Evolutionary conservation across 1,140 invertebrate species (phyloP), one percentile per base, ranked within the genome.

Genomic region (Bombyx mandarina): DNA sequence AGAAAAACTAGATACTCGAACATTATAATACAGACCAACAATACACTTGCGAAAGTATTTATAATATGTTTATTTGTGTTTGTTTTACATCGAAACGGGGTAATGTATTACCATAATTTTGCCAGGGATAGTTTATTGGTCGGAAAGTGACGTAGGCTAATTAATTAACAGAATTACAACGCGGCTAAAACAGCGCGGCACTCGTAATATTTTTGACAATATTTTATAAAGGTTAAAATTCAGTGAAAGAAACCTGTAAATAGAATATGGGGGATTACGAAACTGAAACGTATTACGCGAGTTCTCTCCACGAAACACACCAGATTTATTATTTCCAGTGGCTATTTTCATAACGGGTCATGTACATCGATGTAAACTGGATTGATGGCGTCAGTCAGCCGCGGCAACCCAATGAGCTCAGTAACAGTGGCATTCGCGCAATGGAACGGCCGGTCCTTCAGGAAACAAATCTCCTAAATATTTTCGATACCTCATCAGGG

Each of bases 301-400:
- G 66, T 65, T 73, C 73, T 64, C 67, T 58, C 64, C 73, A 79
- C 75, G 70, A 75, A 74, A 71, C 67, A 66, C 65, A 66, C 66
- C 66, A 68, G 62, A 73, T 73, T 73, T 75, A 73, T 65, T 65
- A 67, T 66, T 73, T 82, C 76, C 77, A 79, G 75, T 58, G 52
- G 73, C 79, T 85, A 82, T 82, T 85, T 82, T 80, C 65, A 81
- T 75, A 77, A 62, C 77, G 70, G 72, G 69, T 80, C 66, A 73
- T 73, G 63, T 69, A 64, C 59, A 79, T 75, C 63, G 63, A 66
- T 69, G 65, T 69, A 56, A 57, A 57, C 44, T 65, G 65, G 63
- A 62, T 63, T 65, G 54, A 63, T 53, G 59, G 63, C 67, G 65
- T 75, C 75, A 79, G 79, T 84, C 71, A 80, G 69, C 67, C 67